phyloP scores from a whole-genome alignment of 1,140 invertebrate species.

The Drosophila persimilis region DNA sequence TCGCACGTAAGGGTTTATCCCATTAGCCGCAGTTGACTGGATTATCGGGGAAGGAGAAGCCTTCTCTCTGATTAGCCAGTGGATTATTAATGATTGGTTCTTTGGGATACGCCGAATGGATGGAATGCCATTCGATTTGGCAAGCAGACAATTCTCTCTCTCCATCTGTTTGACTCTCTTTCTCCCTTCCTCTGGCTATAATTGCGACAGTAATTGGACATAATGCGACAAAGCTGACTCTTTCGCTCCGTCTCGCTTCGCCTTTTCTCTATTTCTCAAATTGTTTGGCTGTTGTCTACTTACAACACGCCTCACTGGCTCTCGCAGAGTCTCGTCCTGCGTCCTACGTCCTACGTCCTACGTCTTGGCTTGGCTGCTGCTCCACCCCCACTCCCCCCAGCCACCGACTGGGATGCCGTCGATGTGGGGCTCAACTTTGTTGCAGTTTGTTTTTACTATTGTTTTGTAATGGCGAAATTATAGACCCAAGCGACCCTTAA shows the following conservation, averaged over 20 bases:
- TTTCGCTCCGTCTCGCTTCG: slow-evolving; percentile 8
- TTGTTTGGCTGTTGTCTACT: slow-evolving; percentile 40
- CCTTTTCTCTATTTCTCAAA: slow-evolving; percentile 15
- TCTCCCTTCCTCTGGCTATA: slow-evolving; percentile 71
- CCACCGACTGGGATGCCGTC: too few relatives aligned
- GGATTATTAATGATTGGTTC: slow-evolving; percentile 42
- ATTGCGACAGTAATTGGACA: slow-evolving; percentile 83
- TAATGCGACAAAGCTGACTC: slow-evolving; percentile 77
- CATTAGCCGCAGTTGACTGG: slow-evolving; percentile 60
- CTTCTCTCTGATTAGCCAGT: slow-evolving; percentile 43
- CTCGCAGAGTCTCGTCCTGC: too few relatives aligned
- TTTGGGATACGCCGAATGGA: slow-evolving; percentile 25
- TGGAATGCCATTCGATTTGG: slow-evolving; percentile 34
- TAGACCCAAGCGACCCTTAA: slow-evolving; percentile 74
- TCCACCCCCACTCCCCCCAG: too few relatives aligned
- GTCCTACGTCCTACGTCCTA: too few relatives aligned
- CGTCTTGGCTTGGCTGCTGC: too few relatives aligned
- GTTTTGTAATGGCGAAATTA: slow-evolving; percentile 81
- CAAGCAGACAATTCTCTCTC: slow-evolving; percentile 30
- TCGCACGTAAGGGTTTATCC: slow-evolving; percentile 69
- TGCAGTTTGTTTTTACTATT: slow-evolving; percentile 81
- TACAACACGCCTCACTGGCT: slow-evolving; percentile 54
- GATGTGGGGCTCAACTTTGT: slow-evolving; percentile 53
- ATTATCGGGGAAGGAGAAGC: not conserved
- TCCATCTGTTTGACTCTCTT: slow-evolving; percentile 18